A percentile compares a stretch with the other conserved stretches of the same genome.
phyloP scores from a whole-genome alignment of 2,888 invertebrate species.

The Limnephilus auricula region DNA sequence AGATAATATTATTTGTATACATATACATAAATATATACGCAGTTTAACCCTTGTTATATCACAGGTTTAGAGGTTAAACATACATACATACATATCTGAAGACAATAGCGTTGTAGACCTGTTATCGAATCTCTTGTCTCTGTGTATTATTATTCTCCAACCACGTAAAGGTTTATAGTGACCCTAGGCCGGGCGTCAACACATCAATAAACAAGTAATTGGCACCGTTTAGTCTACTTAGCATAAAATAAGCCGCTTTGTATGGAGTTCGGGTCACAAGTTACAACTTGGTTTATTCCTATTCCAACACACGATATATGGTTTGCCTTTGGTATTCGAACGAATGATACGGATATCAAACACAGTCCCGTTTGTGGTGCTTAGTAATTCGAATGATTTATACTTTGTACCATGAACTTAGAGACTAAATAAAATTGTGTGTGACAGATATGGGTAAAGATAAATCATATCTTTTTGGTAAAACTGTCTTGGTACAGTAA shows the following conservation, averaged over 20 bases:
- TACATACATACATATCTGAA: not conserved
- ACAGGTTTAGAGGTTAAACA: not conserved
- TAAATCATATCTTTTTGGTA: not conserved
- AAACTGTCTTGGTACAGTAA: not conserved
- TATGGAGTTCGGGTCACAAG: not conserved
- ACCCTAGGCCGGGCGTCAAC: not conserved
- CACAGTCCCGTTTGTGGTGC: not conserved
- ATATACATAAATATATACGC: too few species aligned
- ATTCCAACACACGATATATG: not conserved
- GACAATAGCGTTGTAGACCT: not conserved
- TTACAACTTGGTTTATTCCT: not conserved
- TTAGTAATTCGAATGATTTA: not conserved
- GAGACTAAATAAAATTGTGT: not conserved
- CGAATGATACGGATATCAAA: not conserved
- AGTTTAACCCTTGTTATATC: not conserved
- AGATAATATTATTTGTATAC: not conserved
- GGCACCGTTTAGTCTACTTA: conserved; percentile 25
- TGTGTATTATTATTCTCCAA: not conserved
- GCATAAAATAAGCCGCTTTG: not conserved
- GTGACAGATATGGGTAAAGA: not conserved
- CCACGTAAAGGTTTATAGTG: not conserved
- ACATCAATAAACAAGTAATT: conserved; percentile 17
- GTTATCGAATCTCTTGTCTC: not conserved
- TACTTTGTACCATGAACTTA: not conserved
- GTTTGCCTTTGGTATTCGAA: not conserved